A percentile compares a stretch with the other conserved stretches of the same genome.
Evolutionary conservation across 2,797 vertebrate species (phyloP).

Genomic region (Sebastes diaconus): DNA sequence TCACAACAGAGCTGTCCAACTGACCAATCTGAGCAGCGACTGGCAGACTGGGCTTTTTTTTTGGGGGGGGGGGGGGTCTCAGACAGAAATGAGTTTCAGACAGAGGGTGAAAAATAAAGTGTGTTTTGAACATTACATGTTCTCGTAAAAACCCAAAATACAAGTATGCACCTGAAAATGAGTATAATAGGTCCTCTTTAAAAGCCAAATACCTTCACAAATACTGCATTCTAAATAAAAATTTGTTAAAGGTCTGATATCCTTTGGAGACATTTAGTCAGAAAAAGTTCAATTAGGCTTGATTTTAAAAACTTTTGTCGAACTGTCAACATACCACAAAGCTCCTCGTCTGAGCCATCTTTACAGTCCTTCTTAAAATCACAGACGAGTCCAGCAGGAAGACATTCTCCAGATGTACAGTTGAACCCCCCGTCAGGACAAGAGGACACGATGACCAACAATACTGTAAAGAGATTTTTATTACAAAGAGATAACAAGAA

Average conservation of each 20-base stretch:
- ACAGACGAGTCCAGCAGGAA: conserved; percentile 37
- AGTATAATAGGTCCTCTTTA: too few species aligned
- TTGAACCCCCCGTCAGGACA: conserved; percentile 48
- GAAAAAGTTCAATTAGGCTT: background rate
- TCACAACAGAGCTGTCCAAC: too few species aligned
- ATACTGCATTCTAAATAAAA: background rate
- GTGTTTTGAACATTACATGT: too few species aligned
- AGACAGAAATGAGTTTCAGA: too few species aligned
- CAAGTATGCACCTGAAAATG: too few species aligned
- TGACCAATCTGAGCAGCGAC: rapidly evolving
- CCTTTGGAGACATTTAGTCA: background rate
- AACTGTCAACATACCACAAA: conserved; percentile 68
- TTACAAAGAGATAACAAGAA: background rate
- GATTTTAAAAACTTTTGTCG: background rate
- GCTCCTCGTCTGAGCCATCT: conserved; percentile 62
- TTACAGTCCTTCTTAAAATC: conserved; percentile 63
- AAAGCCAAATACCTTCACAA: background rate
- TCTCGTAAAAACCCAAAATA: too few species aligned
- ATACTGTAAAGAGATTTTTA: conserved; percentile 40
- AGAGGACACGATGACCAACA: conserved; percentile 22
- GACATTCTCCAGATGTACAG: conserved; percentile 54
- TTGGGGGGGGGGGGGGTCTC: rapidly evolving
- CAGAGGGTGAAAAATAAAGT: too few species aligned
- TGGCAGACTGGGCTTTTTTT: too few species aligned
- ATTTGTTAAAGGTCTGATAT: background rate